phyloP scores from a whole-genome alignment of 2,797 vertebrate species.

The Graptemys geographica region DNA sequence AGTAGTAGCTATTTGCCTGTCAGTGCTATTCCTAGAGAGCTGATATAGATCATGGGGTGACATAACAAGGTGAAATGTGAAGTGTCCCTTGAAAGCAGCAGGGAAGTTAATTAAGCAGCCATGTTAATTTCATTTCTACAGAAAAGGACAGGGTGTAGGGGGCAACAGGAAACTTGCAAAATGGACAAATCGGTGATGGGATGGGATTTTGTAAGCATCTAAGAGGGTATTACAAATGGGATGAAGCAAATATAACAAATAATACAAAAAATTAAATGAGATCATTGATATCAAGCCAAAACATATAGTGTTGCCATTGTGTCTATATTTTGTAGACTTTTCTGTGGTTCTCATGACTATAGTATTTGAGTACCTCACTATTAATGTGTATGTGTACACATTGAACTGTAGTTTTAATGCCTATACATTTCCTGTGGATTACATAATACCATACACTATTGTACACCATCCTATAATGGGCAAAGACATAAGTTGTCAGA shows the following conservation, averaged over 20 bases:
- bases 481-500: not conserved
- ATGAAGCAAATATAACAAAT: not conserved
- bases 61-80: not conserved
- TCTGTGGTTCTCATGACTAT: not conserved
- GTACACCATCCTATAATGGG: accelerated
- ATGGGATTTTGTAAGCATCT: not conserved
- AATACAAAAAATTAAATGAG: not conserved
- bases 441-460: not conserved
- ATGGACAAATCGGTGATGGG: not conserved
- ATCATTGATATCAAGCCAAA: not conserved
- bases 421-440: not conserved
- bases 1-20: not conserved
- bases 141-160: not conserved
- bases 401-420: not conserved
- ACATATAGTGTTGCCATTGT: not conserved
- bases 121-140: not conserved
- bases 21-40: accelerated
- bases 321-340: not conserved
- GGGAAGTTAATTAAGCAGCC: not conserved
- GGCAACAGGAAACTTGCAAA: not conserved
- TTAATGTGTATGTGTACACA: not conserved
- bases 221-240: not conserved
- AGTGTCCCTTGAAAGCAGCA: not conserved
- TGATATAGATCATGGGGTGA: not conserved
- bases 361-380: not conserved